Evolutionary conservation across 2,888 invertebrate species (phyloP).

Genomic region (Therioaphis trifolii): DNA sequence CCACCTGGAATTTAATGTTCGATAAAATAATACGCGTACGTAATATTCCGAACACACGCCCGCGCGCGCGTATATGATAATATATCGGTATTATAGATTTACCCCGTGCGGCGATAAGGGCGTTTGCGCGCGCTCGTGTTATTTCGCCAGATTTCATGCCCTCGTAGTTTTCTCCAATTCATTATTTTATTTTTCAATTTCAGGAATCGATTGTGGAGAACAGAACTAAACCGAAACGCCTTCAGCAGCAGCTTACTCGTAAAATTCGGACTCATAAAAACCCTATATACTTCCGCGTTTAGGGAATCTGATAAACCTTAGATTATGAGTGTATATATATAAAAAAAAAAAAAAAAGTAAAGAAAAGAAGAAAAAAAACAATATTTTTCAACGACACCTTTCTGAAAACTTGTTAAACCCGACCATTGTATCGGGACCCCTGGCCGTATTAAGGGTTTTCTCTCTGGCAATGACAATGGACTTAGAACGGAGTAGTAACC

Average conservation of each 20-base stretch:
- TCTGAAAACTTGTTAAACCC: slow-evolving; percentile 6
- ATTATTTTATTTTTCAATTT: slow-evolving; percentile 3
- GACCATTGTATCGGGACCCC: neutral
- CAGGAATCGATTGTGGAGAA: neutral
- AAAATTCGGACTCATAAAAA: slow-evolving; percentile 28
- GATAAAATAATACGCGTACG: neutral
- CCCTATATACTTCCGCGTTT: slow-evolving; percentile 18
- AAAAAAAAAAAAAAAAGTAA: too few relatives aligned
- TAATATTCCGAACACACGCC: too few relatives aligned
- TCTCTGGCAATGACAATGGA: neutral
- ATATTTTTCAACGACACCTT: slow-evolving; percentile 29
- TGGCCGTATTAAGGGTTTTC: neutral
- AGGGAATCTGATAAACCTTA: slow-evolving; percentile 24
- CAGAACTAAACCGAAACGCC: neutral
- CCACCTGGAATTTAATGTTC: neutral
- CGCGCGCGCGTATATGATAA: too few relatives aligned
- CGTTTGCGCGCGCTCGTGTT: too few relatives aligned
- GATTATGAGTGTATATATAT: neutral
- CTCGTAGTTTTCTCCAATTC: neutral
- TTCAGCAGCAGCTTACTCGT: neutral
- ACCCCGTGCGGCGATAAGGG: too few relatives aligned
- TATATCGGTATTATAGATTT: too few relatives aligned
- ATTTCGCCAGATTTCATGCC: neutral
- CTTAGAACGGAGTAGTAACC: too few relatives aligned
- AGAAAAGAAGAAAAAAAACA: neutral